Evolutionary conservation across 1,140 invertebrate species (phyloP), one percentile per base, ranked within the genome.

Genomic region (Panonychus citri): DNA sequence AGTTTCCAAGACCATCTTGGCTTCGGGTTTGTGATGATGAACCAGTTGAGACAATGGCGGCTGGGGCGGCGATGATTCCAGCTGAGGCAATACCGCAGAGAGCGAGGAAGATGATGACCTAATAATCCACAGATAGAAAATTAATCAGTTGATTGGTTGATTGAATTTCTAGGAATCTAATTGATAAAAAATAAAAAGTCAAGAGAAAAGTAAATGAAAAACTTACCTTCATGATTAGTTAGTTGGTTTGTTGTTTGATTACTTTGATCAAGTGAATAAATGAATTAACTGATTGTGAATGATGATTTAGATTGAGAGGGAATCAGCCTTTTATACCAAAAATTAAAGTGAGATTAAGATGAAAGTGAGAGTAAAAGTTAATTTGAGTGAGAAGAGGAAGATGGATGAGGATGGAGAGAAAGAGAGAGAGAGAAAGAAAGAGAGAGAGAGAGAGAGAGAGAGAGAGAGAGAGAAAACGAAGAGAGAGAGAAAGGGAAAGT

Each of bases 171-270:
- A 17, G 13, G 39, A 40, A 40, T 17, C 13, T n/a, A 17, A 17
- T 3, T 7, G 13, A 3, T 40, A 13, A 40, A 3, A 40, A 2
- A 7, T n/a, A 17, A 13, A 40, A 40, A 40, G 39, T 2, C 19
- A 1, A 17, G 13, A 1, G 2, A 7, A 40, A 40, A 1, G 17
- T 27, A 13, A 21, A 4, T 12, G 26, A 13, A 27, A n/a, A 54
- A 54, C 37, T 54, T 40, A 46, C 37, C 42, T 46, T 42, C 37
- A 46, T 54, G 37, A 15, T 54, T 17, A 25, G 19, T 25, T 50
- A 68, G 57, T 58, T 67, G 43, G 67, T 64, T 42, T 64, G 67
- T 56, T 66, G 43, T 21, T 55, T n/a, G 43, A 10, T n/a, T n/a
- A 28, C 10, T 58, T 30, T n/a, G 27, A 49, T 40, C n/a, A 13